Percentiles rank a stretch among this genome's conserved stretches.
These are phyloP conservation scores for Gopherus flavomarginatus DNA, from an alignment of 2,113 vertebrate genomes.

Conservation along the genomic window DNA sequence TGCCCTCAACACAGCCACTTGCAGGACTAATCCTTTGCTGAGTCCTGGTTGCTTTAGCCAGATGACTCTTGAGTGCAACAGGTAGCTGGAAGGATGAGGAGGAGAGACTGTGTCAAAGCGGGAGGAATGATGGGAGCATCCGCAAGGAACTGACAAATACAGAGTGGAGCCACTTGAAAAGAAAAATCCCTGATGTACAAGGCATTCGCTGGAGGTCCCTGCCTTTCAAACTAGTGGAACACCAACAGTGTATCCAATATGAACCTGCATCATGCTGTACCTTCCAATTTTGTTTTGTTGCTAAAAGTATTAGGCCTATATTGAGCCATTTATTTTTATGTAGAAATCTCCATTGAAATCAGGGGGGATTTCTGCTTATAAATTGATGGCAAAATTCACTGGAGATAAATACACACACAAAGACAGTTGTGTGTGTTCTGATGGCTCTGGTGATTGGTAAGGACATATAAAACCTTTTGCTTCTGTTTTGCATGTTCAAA, in stretches of 20 bases:
- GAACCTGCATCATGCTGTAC: too few species aligned
- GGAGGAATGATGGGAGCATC: background rate
- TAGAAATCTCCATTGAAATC: background rate
- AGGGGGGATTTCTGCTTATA: background rate
- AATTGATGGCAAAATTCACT: background rate
- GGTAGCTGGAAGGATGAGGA: background rate
- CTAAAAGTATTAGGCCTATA: background rate
- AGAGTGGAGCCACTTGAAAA: background rate
- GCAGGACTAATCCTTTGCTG: background rate
- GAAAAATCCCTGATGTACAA: background rate
- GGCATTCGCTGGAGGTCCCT: background rate
- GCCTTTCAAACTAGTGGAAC: background rate
- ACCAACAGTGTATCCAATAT: background rate
- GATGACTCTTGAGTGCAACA: background rate
- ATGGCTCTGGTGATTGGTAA: background rate
- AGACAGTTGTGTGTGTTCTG: background rate
- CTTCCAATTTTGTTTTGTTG: background rate
- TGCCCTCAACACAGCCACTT: background rate
- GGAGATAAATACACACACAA: background rate
- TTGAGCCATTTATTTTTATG: background rate
- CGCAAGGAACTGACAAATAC: fast-evolving
- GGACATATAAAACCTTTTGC: background rate
- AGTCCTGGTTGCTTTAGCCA: background rate
- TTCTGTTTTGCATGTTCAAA: too few species aligned
- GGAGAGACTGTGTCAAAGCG: fast-evolving